Percentiles rank a stretch among this genome's conserved stretches.
These are phyloP conservation scores for Vimba vimba DNA, from an alignment of 2,113 vertebrate genomes.

Conservation along the genomic window DNA sequence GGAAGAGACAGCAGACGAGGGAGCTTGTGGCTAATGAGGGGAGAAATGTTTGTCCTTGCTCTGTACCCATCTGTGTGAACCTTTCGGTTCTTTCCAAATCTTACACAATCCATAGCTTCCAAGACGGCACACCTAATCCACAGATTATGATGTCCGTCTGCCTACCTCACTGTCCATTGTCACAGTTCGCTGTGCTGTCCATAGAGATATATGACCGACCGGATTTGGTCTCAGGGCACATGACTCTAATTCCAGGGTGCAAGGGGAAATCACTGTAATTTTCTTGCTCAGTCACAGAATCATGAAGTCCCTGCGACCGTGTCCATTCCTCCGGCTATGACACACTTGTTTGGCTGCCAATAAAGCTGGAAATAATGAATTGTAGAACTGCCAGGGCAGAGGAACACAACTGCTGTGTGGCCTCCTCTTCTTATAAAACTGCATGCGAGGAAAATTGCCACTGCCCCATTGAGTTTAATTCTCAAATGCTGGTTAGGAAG, in stretches of 20 bases:
- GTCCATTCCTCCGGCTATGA: conserved; percentile 23
- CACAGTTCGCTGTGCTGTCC: background rate
- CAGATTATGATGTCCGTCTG: background rate
- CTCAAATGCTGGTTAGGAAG: background rate
- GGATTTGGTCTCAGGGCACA: conserved; percentile 9
- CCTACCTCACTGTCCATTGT: background rate
- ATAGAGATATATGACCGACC: background rate
- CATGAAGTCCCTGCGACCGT: conserved; percentile 1
- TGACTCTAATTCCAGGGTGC: conserved; percentile 11
- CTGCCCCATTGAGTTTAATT: conserved; percentile 1
- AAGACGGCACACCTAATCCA: background rate
- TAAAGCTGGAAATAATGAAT: conserved; percentile 17
- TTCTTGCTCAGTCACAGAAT: conserved; percentile 43
- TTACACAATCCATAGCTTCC: background rate
- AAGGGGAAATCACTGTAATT: conserved; percentile 46
- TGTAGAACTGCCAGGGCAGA: conserved; percentile 13
- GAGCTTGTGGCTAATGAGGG: conserved; percentile 37
- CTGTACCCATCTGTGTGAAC: conserved; percentile 18
- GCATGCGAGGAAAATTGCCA: conserved; percentile 24
- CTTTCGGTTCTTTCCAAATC: conserved; percentile 19
- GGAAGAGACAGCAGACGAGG: conserved; percentile 12
- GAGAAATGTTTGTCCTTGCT: conserved; percentile 45
- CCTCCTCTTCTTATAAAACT: conserved; percentile 7
- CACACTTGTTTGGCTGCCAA: conserved; percentile 25
- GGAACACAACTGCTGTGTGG: conserved; percentile 13